A percentile compares a stretch with the other conserved stretches of the same genome.
These are phyloP conservation scores for Chaenogobius annularis DNA, from an alignment of 2,113 vertebrate species.

Conservation along the genomic window DNA sequence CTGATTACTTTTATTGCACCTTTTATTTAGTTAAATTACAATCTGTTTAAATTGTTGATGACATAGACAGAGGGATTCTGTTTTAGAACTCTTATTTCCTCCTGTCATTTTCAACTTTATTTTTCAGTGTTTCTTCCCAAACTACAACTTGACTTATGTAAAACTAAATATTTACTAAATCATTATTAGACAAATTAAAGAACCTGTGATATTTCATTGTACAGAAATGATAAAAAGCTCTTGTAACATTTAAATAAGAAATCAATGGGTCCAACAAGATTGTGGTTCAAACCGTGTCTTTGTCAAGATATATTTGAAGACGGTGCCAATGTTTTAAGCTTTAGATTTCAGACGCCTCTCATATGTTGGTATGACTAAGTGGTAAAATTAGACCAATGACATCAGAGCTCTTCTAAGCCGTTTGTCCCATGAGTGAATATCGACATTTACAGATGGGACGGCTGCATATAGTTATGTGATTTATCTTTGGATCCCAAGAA, in stretches of 20 bases:
- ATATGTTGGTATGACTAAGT: too few relatives aligned
- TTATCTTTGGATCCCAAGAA: background rate
- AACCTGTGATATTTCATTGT: background rate
- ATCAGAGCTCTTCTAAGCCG: background rate
- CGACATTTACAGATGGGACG: background rate
- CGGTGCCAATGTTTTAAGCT: background rate
- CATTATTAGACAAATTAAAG: too few relatives aligned
- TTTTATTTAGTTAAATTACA: too few relatives aligned
- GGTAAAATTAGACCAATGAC: background rate
- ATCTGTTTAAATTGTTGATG: too few relatives aligned
- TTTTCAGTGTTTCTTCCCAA: too few relatives aligned
- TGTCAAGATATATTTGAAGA: background rate
- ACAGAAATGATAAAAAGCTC: background rate
- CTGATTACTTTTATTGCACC: too few relatives aligned
- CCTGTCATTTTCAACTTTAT: too few relatives aligned
- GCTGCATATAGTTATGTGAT: background rate
- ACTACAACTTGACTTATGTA: too few relatives aligned
- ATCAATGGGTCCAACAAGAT: background rate
- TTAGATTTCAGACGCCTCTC: too few relatives aligned
- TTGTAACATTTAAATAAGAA: slow-evolving; percentile 2
- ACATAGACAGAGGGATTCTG: too few relatives aligned
- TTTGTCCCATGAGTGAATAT: background rate
- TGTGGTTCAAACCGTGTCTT: background rate
- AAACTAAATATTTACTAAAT: too few relatives aligned
- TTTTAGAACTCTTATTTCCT: too few relatives aligned